Evolutionary conservation across 2,113 vertebrate genomes (phyloP), one percentile per base, ranked within the genome.

Genomic region (Echinops telfairi): DNA sequence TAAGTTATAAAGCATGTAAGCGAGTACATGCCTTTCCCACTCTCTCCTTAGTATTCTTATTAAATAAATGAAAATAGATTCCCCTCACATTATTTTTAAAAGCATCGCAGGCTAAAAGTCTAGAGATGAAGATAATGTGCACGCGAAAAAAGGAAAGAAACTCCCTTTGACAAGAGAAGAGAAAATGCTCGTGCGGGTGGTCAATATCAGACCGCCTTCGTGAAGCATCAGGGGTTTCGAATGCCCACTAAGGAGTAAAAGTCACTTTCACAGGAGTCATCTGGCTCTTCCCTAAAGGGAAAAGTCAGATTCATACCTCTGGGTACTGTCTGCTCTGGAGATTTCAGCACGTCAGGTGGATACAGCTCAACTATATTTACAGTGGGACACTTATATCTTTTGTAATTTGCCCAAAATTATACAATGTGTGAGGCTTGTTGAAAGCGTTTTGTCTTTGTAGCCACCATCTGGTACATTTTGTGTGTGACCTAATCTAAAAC

Each of bases 401-500:
- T 23, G 6, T 70, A 53, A 89, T 78, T 90, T 87, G 88, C 15
- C 68, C 60, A 3, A 87, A 92, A n/a, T 40, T 80, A 12, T 81
- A 89, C 76, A 68, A 33, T 75, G 0, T 53, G 31, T 66, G 43
- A 62, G 0, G 43, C 66, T 91, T 96, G 38, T 64, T 2, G 57
- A 82, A 87, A 81, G 47, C 23, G 0, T 62, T 93, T 93, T 15
- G 58, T 47, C 89, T 88, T 92, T 71, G 17, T 95, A 57, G 12
- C 80, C 8, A 11, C 86, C 88, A 43, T 90, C 14, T 71, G 79
- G 47, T 47, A 62, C 15, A 77, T 85, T 88, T 94, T 92, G 84
- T 47, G 71, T 2, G 23, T 91, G 66, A 88, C 33, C 82, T 92
- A 94, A 95, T 93, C 77, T 76, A 89, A 84, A 95, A 23, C 23